Evolutionary conservation across 2,888 invertebrate genomes (phyloP), one percentile per base, ranked within the genome.

Genomic region (Drosophila pegasa): DNA sequence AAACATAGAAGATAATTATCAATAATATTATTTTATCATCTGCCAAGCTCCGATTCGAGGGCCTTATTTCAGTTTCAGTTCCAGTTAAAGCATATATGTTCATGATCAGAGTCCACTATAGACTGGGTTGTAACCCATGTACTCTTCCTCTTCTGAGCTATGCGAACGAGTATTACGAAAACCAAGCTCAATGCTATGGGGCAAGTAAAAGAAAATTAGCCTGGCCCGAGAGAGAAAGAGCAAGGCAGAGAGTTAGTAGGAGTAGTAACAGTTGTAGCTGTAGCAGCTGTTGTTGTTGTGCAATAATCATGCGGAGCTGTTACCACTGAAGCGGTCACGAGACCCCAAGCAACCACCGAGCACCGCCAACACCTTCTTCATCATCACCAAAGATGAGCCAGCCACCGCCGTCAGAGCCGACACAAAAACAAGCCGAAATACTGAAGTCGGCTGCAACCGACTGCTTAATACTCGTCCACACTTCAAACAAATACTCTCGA

Each of bases 281-380:
- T 16, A 8, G 16, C 29, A 29, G 9, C 40, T 61, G 41, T 51
- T 57, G 55, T 38, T 33, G 37, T 54, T 52, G 45, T 54, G 56
- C 71, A 71, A 75, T 75, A 80, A 72, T 80, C 71, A 75, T 65
- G 59, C 65, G 78, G 75, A 80, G 78, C 76, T 81, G 76, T 75
- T 80, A 58, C 73, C 62, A 48, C 60, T 56, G 52, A 40, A 57
- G 50, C 38, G 50, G 59, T 51, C 48, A 60, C 52, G 54, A 54
- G 57, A 37, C 43, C 47, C 20, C 27, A 57, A 16, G 6, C 6
- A 40, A 4, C 25, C 5, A 25, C 3, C 25, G 5, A 5, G 43
- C 43, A 29, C 40, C 20, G 20, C 20, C 41, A 47, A 12, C 43
- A 35, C 29, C 43, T 12, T 27, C 31, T 18, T 45, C 64, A 63